Percentiles rank a stretch among this genome's conserved stretches.
These are phyloP conservation scores for Procambarus virginalis DNA, from an alignment of 1,140 invertebrate genomes.

Conservation along the genomic window DNA sequence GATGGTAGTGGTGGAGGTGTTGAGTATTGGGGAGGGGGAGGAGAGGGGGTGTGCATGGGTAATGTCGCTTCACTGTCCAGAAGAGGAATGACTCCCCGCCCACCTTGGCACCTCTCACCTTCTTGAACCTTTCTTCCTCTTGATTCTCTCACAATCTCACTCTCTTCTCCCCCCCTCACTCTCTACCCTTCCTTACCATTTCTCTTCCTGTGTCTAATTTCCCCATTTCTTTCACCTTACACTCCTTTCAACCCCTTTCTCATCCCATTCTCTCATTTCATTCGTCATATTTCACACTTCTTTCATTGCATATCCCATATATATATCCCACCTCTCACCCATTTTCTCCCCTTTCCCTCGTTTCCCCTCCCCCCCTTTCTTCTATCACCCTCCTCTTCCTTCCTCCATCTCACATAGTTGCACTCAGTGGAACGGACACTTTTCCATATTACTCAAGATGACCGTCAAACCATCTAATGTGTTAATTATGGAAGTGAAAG, in stretches of 20 bases:
- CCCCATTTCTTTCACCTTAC: background rate
- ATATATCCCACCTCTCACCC: background rate
- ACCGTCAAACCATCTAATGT: no score
- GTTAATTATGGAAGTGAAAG: no score
- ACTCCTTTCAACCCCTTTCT: background rate
- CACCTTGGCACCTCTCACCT: conserved; percentile 23
- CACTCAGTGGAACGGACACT: no score
- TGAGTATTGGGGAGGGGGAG: no score
- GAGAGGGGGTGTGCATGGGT: background rate
- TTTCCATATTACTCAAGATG: no score
- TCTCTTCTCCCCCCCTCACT: background rate
- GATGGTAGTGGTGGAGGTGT: background rate
- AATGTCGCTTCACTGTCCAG: background rate
- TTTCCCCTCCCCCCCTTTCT: background rate
- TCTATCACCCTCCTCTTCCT: background rate
- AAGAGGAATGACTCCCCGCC: conserved; percentile 22
- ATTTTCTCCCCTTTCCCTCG: background rate
- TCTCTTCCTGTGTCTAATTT: background rate
- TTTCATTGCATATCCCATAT: no score
- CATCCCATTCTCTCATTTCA: background rate
- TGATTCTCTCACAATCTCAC: background rate
- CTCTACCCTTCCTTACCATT: background rate
- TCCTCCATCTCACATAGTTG: background rate
- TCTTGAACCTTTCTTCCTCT: background rate
- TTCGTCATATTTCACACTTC: background rate